Percentiles rank a stretch among this genome's conserved stretches.
Conservation (phyloP, 2,113 vertebrate species). For the Chaetura pelagica region DNA sequence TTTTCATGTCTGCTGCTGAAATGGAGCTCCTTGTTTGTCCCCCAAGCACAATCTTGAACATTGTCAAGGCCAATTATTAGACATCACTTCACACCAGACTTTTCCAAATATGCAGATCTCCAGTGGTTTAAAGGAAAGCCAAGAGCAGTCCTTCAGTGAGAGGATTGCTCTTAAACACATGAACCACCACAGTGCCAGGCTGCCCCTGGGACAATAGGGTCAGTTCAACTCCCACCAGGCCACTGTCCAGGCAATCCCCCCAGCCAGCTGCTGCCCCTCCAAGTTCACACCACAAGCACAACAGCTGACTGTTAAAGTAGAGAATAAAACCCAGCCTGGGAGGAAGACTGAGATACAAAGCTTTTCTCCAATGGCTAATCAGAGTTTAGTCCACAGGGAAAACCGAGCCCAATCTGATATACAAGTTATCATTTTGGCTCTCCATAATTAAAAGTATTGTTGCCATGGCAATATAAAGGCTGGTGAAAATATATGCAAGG, state of each 20-base stretch:
- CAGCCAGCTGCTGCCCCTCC: not conserved
- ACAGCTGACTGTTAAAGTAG: slow-evolving; percentile 22
- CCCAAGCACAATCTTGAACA: slow-evolving; percentile 37
- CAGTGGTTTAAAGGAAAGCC: not conserved
- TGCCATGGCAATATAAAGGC: slow-evolving; percentile 63
- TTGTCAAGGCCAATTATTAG: slow-evolving; percentile 54
- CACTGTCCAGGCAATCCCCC: not conserved
- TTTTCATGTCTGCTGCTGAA: not conserved
- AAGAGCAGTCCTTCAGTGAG: not conserved
- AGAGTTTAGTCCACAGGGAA: slow-evolving; percentile 67
- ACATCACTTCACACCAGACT: slow-evolving; percentile 46
- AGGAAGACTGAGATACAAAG: slow-evolving; percentile 48
- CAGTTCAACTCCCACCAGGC: not conserved
- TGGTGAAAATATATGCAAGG: not conserved
- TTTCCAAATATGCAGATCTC: not conserved
- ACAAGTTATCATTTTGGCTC: slow-evolving; percentile 58
- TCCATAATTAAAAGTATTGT: slow-evolving; percentile 74
- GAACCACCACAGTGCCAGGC: not conserved
- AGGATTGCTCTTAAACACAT: not conserved
- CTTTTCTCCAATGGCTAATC: slow-evolving; percentile 57
- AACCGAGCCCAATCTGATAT: slow-evolving; percentile 63
- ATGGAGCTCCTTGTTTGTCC: slow-evolving; percentile 24
- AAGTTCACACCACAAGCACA: slow-evolving; percentile 1
- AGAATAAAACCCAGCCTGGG: slow-evolving; percentile 62
- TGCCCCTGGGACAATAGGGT: slow-evolving; percentile 8